These are phyloP conservation scores for Argopecten irradians DNA, from an alignment of 1,140 invertebrate genomes.

Conservation along the genomic window DNA sequence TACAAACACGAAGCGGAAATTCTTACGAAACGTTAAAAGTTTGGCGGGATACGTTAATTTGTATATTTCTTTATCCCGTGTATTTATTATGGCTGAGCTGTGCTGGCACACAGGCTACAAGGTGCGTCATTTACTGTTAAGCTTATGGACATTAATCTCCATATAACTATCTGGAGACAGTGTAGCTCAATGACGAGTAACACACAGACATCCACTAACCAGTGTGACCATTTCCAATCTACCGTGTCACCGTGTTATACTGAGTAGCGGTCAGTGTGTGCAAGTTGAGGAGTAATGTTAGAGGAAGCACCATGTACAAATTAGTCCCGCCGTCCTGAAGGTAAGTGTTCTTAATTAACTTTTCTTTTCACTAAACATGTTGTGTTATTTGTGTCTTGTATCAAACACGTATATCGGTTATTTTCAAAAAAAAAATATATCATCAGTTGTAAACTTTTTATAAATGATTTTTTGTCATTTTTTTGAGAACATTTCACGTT, in stretches of 20 bases:
- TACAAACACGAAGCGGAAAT: background rate
- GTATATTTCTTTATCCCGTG: background rate
- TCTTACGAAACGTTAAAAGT: background rate
- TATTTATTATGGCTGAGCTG: background rate
- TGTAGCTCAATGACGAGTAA: background rate
- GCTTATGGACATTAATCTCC: slow-evolving; percentile 14
- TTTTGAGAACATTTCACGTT: too few species aligned
- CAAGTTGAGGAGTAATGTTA: background rate
- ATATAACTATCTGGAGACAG: slow-evolving; percentile 15
- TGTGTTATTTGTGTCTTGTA: too few species aligned
- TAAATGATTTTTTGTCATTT: too few species aligned
- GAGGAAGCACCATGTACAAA: background rate
- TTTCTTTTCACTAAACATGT: background rate
- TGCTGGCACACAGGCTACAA: background rate
- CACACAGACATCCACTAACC: background rate
- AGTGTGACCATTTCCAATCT: background rate
- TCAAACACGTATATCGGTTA: too few species aligned
- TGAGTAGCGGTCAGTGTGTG: background rate
- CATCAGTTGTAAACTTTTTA: too few species aligned
- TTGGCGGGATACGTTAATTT: background rate
- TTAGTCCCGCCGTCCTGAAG: background rate
- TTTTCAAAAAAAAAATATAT: too few species aligned
- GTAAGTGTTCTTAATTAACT: background rate
- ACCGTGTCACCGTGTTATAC: background rate
- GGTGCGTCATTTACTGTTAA: background rate